Conservation (phyloP, 2,888 invertebrate genomes). For the Hetaerina titia region DNA sequence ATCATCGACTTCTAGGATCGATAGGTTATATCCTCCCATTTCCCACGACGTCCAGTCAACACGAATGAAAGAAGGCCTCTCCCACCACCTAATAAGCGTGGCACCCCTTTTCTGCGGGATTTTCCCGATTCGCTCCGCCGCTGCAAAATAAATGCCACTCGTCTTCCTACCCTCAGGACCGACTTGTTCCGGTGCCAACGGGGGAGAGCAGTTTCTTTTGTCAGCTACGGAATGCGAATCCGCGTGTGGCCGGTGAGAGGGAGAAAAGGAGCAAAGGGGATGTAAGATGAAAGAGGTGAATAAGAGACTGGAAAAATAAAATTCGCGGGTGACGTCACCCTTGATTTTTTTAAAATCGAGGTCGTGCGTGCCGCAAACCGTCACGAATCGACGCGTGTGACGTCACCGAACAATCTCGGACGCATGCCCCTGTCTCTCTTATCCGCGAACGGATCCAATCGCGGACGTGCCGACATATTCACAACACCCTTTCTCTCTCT, state of each 20-base stretch:
- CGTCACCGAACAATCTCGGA: not conserved
- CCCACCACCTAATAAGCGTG: no score
- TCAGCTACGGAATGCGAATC: not conserved
- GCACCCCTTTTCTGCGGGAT: no score
- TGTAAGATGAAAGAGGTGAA: no score
- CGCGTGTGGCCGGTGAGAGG: not conserved
- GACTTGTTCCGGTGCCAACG: no score
- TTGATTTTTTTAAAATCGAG: not conserved
- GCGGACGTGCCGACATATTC: not conserved
- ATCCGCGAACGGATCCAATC: not conserved
- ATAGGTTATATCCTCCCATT: no score
- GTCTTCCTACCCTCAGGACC: no score
- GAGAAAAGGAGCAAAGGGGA: no score
- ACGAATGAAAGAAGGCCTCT: no score
- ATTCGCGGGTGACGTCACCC: not conserved
- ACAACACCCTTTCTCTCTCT: not conserved
- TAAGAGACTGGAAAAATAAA: not conserved
- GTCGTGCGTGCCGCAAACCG: not conserved
- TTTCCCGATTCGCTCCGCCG: no score
- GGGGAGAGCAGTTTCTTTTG: not conserved
- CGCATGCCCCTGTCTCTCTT: not conserved
- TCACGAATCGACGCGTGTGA: slow-evolving; percentile 5
- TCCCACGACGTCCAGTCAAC: no score
- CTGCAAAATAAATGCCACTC: no score
- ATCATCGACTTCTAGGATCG: no score